A percentile compares a stretch with the other conserved stretches of the same genome.
Evolutionary conservation across 2,888 invertebrate species (phyloP).

Genomic region (Amphimallon solstitiale): DNA sequence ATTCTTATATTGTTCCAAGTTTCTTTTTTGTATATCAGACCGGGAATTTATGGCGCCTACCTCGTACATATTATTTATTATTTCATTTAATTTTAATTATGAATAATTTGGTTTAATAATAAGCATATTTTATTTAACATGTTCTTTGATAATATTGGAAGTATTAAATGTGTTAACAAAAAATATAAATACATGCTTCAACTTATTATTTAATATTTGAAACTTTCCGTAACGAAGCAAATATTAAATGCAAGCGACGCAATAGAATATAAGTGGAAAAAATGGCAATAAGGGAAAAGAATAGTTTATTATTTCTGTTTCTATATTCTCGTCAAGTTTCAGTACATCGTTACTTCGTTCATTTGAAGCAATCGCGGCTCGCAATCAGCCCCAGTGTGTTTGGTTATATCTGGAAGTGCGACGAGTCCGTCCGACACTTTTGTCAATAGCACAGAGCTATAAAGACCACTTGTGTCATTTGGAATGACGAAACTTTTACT

Average conservation of each 20-base stretch:
- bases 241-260: slow-evolving; percentile 12
- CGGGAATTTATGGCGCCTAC: no score
- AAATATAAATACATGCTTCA: not conserved
- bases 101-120: no score
- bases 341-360: slow-evolving; percentile 61
- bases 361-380: slow-evolving; percentile 65
- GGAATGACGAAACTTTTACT: slow-evolving; percentile 68
- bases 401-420: slow-evolving; percentile 64
- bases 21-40: no score
- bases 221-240: slow-evolving; percentile 19
- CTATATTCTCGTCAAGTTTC: slow-evolving; percentile 43
- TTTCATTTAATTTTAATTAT: no score
- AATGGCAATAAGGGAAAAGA: slow-evolving; percentile 37
- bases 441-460: slow-evolving; percentile 67
- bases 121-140: not conserved
- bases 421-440: slow-evolving; percentile 66
- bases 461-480: slow-evolving; percentile 70
- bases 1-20: no score
- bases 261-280: slow-evolving; percentile 25
- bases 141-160: not conserved
- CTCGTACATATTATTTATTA: no score
- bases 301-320: slow-evolving; percentile 41
- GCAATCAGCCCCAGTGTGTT: slow-evolving; percentile 62
- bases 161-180: not conserved
- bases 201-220: slow-evolving; percentile 14